These are phyloP conservation scores for Coleophora deauratella DNA, from an alignment of 2,888 invertebrate genomes.

Conservation along the genomic window DNA sequence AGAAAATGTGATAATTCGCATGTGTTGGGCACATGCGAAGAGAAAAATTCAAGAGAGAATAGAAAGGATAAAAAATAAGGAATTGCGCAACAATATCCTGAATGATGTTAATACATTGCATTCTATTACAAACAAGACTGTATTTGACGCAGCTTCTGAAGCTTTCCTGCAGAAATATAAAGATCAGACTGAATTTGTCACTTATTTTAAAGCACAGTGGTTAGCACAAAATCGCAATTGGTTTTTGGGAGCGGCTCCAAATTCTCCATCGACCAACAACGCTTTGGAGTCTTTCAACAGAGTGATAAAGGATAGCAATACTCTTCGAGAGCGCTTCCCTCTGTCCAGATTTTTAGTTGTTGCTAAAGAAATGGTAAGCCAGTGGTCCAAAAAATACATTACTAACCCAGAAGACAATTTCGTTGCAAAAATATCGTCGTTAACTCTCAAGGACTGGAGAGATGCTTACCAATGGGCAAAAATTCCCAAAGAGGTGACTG, in stretches of 20 bases:
- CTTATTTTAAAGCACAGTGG: constrained; percentile 6
- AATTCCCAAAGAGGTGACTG: constrained; percentile 10
- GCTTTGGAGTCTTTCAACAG: constrained; percentile 14
- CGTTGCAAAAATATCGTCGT: constrained; percentile 7
- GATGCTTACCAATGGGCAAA: constrained; percentile 17
- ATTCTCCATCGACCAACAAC: constrained; percentile 2
- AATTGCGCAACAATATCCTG: neutral
- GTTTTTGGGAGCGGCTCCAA: constrained; percentile 5
- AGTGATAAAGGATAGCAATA: constrained; percentile 13
- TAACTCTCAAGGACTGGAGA: constrained; percentile 15
- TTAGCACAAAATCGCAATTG: constrained; percentile 5
- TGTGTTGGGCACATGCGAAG: constrained; percentile 2
- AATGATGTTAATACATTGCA: constrained; percentile 1
- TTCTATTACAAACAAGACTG: neutral
- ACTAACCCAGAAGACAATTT: neutral
- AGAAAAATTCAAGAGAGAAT: neutral
- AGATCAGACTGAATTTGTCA: constrained; percentile 1
- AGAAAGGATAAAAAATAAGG: neutral
- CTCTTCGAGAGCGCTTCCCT: constrained; percentile 14
- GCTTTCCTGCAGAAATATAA: constrained; percentile 2
- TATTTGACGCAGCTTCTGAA: constrained; percentile 1
- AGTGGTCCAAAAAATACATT: constrained; percentile 11
- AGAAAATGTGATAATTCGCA: neutral
- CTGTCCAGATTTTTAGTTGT: constrained; percentile 17
- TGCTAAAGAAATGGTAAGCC: constrained; percentile 15